Evolutionary conservation across 2,888 invertebrate species (phyloP), one percentile per base, ranked within the genome.

Genomic region (Tenthredo amoena): DNA sequence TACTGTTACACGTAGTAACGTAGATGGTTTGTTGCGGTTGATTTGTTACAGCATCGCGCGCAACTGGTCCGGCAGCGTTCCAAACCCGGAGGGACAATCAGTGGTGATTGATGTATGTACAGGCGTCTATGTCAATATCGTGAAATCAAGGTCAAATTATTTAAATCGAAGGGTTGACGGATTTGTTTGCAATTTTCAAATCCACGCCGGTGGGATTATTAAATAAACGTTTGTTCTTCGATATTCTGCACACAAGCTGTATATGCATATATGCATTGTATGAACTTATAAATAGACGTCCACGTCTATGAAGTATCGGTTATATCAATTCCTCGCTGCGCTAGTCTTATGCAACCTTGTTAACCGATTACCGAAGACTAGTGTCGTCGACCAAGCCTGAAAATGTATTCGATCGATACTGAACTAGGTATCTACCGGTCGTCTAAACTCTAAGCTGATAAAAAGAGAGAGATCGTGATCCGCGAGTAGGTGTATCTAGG

Each of bases 81-180:
- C 58, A 62, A 81, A 62, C 81, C 81, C 68, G 68, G 68, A n/a
- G 81, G 31, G 81, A 81, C 62, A 81, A 81, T 81, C 81, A 81
- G 40, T 21, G 81, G 37, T 62, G 81, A 81, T 81, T 81, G 58
- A 40, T 62, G 62, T 55, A 74, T n/a, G 77, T 77, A 31, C 37
- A 81, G 50, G 81, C 81, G 58, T 81, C 40, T 40, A 2, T 81
- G 62, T 81, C 62, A 62, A 81, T 81, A 58, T 21, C 62, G 40
- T 62, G 40, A 58, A 81, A 81, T 81, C 81, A 81, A 81, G 81
- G 81, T 81, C 81, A 40, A 21, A 50, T 34, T 7, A 43, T 81
- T 81, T 62, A 62, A 81, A 81, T 40, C 21, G 15, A 50, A 81
- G 62, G 81, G 81, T 21, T 34, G 58, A 58, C 58, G 7, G 62